Evolutionary conservation across 2,113 vertebrate species (phyloP).

Genomic region (Boulengerochromis microlepis): DNA sequence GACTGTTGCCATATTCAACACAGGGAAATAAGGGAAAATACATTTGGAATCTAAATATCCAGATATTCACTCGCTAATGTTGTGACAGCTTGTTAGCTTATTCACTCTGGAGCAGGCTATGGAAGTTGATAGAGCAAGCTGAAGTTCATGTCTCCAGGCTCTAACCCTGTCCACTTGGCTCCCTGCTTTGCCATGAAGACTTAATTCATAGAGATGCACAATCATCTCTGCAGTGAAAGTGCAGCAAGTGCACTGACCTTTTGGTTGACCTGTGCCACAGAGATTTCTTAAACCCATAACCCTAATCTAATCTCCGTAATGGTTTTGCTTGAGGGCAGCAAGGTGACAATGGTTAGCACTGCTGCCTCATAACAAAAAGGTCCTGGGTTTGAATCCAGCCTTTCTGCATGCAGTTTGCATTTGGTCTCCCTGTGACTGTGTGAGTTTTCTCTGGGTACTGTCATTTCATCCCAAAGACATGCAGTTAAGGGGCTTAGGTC

Average conservation of each 20-base stretch:
- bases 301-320: not conserved
- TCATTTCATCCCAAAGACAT: not conserved
- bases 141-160: conserved; percentile 42
- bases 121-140: conserved; percentile 47
- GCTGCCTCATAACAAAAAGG: not conserved
- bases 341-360: not conserved
- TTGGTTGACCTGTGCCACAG: conserved; percentile 12
- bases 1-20: not conserved
- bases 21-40: not conserved
- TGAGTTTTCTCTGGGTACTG: not conserved
- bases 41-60: conserved; percentile 27
- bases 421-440: not conserved
- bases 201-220: conserved; percentile 54
- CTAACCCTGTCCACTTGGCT: conserved; percentile 41
- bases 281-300: conserved; percentile 41
- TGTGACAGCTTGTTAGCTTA: conserved; percentile 56
- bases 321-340: not conserved
- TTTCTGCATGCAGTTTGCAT: not conserved
- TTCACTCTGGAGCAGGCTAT: conserved; percentile 35
- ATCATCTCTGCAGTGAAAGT: conserved; percentile 47
- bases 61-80: conserved; percentile 39
- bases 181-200: conserved; percentile 33
- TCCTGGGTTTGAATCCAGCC: not conserved
- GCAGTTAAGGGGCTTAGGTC: not conserved
- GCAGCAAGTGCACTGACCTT: conserved; percentile 36